phyloP scores from a whole-genome alignment of 2,888 invertebrate genomes.

The Microplitis deprimator region DNA sequence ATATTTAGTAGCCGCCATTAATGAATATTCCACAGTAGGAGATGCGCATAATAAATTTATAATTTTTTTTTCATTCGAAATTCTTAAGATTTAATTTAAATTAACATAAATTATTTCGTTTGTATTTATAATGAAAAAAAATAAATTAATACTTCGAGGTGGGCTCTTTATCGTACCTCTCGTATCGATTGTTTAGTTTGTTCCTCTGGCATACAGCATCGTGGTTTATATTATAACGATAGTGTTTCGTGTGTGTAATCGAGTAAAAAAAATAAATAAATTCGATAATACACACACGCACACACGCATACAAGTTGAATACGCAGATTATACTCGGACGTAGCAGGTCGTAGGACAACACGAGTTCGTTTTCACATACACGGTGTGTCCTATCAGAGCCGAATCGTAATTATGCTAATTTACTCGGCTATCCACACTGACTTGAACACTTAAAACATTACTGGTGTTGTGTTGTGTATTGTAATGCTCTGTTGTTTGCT shows the following conservation, averaged over 20 bases:
- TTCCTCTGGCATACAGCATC: neutral
- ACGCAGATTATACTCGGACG: no score
- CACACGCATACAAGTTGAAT: neutral
- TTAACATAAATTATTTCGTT: neutral
- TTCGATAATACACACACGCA: conserved; percentile 36
- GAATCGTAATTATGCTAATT: conserved; percentile 39
- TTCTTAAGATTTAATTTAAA: neutral
- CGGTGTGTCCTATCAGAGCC: conserved; percentile 15
- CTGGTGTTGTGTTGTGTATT: neutral
- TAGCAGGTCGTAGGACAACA: conserved; percentile 12
- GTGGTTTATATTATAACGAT: neutral
- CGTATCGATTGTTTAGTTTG: neutral
- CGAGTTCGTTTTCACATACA: neutral
- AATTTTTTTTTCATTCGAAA: no score
- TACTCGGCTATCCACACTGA: conserved; percentile 12
- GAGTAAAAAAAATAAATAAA: neutral
- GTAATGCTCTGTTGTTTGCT: neutral
- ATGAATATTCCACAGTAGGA: no score
- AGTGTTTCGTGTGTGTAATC: neutral
- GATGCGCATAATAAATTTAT: no score
- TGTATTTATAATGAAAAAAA: neutral
- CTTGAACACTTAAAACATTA: neutral
- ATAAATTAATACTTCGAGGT: neutral
- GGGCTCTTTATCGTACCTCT: neutral
- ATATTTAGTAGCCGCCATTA: no score